Base-by-base conservation (phyloP, 2,797 vertebrate genomes). In the Argya squamiceps region DNA sequence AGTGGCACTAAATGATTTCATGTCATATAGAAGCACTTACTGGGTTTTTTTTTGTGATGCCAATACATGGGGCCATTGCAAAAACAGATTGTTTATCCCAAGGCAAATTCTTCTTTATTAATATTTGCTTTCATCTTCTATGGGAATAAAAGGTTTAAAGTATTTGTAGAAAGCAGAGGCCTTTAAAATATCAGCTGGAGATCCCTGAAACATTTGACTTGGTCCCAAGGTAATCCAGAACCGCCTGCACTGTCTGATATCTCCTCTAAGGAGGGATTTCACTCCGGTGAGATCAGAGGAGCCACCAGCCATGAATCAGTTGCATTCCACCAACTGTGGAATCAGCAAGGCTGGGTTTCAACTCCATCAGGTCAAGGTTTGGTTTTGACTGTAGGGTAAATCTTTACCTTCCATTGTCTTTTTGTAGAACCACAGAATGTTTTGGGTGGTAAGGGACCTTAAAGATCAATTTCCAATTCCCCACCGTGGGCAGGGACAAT, bases 271-370 rank as follows among this genome's bases (percentile, higher is more conserved):
- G 34, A 69, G 34, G 34, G 43, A 22, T 80, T 53, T 83, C 26
- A 15, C 27, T 34, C 8, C 0, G 19, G 27, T 27, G 14, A 50
- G 44, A 23, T 36, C 22, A 1, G 2, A 77, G 77, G 60, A 91
- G 32, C 24, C 17, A 7, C 36, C 34, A 12, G 2, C 12, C 12
- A 11, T 0, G 4, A 13, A 53, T n/a, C 39, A 46, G 11, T 12
- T n/a, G 7, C 23, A 46, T 52, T n/a, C 39, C 15, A 50, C 37
- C 37, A 34, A 5, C 19, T 58, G 59, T 2, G 6, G 62, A 6
- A 70, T 74, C 32, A 62, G 29, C 39, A 63, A 5, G 16, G 6
- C 37, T 49, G 55, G 6, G 27, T 44, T 52, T 29, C 22, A 52
- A 1, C 30, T 69, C 13, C 15, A 7, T 13, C 55, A 12, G 24